phyloP scores from a whole-genome alignment of 2,888 invertebrate species.

The Trissolcus brochymenae region DNA sequence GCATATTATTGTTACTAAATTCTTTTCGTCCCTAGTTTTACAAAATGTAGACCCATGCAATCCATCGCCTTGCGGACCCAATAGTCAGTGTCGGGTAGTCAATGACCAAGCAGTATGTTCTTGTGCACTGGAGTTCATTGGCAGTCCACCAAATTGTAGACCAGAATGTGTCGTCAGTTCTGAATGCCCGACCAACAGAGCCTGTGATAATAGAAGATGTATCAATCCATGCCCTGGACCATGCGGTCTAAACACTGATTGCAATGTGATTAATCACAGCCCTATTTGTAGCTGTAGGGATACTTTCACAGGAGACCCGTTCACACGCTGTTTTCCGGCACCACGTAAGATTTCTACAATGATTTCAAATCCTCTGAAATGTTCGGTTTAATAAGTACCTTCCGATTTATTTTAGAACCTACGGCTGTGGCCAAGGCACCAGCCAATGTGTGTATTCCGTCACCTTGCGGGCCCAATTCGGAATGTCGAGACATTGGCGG shows the following conservation, averaged over 20 bases:
- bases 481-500: constrained; percentile 79
- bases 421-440: neutral
- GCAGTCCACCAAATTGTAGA: constrained; percentile 86
- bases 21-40: neutral
- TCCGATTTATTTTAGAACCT: constrained; percentile 26
- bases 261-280: constrained; percentile 75
- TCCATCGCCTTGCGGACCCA: constrained; percentile 88
- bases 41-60: constrained; percentile 14
- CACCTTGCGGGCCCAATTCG: constrained; percentile 81
- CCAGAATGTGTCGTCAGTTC: constrained; percentile 91
- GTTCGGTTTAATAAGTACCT: neutral
- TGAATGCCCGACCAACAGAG: constrained; percentile 87
- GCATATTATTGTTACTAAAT: too few relatives aligned
- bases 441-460: constrained; percentile 79
- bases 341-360: constrained; percentile 63
- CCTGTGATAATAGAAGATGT: constrained; percentile 90
- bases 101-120: constrained; percentile 88
- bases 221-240: constrained; percentile 76
- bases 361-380: neutral
- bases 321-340: constrained; percentile 81
- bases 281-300: constrained; percentile 79
- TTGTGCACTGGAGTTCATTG: constrained; percentile 85
- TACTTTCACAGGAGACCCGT: constrained; percentile 81
- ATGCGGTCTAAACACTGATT: constrained; percentile 77
- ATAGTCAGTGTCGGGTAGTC: constrained; percentile 87